phyloP scores from a whole-genome alignment of 2,888 invertebrate genomes.

The Lysandra coridon region DNA sequence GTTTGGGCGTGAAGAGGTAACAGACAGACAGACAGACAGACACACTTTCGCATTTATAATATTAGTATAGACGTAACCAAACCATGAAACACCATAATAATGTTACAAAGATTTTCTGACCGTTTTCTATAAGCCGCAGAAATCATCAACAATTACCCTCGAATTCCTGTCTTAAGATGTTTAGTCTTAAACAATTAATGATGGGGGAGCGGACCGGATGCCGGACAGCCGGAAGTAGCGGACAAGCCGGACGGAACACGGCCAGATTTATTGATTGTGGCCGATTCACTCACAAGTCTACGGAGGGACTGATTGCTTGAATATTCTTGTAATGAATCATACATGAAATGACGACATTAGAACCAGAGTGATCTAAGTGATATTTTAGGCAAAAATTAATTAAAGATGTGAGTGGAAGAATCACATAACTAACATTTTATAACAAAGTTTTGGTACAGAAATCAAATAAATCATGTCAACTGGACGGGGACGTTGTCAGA shows the following conservation, averaged over 20 bases:
- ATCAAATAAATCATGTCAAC: too few relatives aligned
- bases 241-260: constrained; percentile 42
- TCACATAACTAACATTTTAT: too few relatives aligned
- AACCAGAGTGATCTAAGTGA: too few relatives aligned
- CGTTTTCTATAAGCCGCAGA: neutral
- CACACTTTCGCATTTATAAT: too few relatives aligned
- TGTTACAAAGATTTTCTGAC: neutral
- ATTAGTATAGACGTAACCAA: too few relatives aligned
- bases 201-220: constrained; percentile 37
- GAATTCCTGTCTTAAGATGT: neutral
- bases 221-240: constrained; percentile 51
- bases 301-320: constrained; percentile 20
- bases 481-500: too few relatives aligned
- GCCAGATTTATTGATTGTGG: constrained; percentile 62
- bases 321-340: constrained; percentile 4
- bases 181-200: constrained; percentile 27
- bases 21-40: too few relatives aligned
- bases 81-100: neutral
- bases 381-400: too few relatives aligned
- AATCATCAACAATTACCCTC: neutral
- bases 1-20: too few relatives aligned
- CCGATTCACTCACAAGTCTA: constrained; percentile 53
- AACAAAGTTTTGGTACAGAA: too few relatives aligned
- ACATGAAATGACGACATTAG: neutral
- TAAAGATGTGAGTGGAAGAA: too few relatives aligned